Percentiles rank a stretch among this genome's conserved stretches.
Evolutionary conservation across 2,797 vertebrate species (phyloP).

Genomic region (Enoplosus armatus): DNA sequence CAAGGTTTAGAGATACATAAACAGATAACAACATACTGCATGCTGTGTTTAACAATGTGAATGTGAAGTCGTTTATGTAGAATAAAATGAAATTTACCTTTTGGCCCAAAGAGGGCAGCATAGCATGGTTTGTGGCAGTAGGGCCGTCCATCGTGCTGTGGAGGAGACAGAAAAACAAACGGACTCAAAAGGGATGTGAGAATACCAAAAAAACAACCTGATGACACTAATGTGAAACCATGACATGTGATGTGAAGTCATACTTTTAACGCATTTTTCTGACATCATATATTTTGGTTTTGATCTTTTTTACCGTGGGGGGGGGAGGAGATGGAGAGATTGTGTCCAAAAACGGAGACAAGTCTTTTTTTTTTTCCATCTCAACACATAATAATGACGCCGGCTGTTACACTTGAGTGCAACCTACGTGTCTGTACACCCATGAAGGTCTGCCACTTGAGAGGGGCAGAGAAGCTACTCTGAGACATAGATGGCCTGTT

Average conservation of each 20-base stretch:
- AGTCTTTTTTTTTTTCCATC: constrained; percentile 40
- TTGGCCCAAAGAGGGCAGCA: constrained; percentile 89
- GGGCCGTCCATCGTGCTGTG: constrained; percentile 93
- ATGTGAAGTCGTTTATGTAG: not conserved
- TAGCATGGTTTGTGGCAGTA: constrained; percentile 91
- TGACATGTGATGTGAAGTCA: not conserved
- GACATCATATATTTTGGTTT: constrained; percentile 28
- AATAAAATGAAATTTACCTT: constrained; percentile 78
- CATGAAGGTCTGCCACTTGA: constrained; percentile 23
- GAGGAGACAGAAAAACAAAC: constrained; percentile 41
- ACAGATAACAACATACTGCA: not conserved
- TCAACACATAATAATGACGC: constrained; percentile 52
- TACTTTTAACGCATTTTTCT: constrained; percentile 4
- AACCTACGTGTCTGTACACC: constrained; percentile 19
- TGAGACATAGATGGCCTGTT: constrained; percentile 44
- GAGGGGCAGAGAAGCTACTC: not conserved
- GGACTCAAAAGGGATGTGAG: not conserved
- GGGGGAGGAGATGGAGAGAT: not conserved
- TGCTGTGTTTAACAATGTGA: not conserved
- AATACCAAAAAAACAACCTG: not conserved
- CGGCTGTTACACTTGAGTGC: constrained; percentile 53
- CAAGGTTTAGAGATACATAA: not conserved
- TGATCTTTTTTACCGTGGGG: not conserved
- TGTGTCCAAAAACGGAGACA: constrained; percentile 42
- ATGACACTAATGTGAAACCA: constrained; percentile 8